Percentiles rank a stretch among this genome's conserved stretches.
phyloP scores from a whole-genome alignment of 2,113 vertebrate species.

The Alethe castanea region DNA sequence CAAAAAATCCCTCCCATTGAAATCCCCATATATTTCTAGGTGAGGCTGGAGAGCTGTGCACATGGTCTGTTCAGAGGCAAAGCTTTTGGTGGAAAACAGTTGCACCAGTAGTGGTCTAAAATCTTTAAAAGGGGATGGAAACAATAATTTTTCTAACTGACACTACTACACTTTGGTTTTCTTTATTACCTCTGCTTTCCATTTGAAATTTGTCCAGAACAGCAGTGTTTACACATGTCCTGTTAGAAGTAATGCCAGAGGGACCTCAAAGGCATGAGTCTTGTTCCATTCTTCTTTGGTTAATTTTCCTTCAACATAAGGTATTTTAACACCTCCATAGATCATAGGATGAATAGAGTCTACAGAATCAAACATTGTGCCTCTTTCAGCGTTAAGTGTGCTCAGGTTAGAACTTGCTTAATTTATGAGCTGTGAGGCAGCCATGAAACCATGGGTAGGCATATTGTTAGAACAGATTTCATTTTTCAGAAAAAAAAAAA shows the following conservation, averaged over 20 bases:
- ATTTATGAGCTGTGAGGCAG: slow-evolving; percentile 32
- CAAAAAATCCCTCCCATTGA: background rate
- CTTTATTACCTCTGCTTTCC: slow-evolving; percentile 21
- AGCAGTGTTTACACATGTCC: slow-evolving; percentile 22
- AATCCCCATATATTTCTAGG: background rate
- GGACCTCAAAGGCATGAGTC: slow-evolving; percentile 20
- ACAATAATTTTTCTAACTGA: slow-evolving; percentile 2
- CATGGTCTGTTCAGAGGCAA: background rate
- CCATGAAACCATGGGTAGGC: background rate
- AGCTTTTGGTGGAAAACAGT: background rate
- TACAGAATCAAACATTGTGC: slow-evolving; percentile 13
- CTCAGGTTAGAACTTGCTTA: slow-evolving; percentile 28
- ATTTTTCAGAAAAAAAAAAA: background rate
- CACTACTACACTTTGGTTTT: background rate
- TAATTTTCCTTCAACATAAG: background rate
- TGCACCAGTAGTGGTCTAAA: background rate
- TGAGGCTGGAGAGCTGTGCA: background rate
- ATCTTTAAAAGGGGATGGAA: background rate
- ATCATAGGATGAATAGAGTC: background rate
- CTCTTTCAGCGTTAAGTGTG: background rate
- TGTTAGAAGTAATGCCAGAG: slow-evolving; percentile 29
- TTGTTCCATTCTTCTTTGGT: slow-evolving; percentile 25
- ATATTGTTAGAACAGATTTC: background rate
- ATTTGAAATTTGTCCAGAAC: slow-evolving; percentile 33
- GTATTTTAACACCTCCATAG: slow-evolving; percentile 23